Percentiles rank a stretch among this genome's conserved stretches.
Evolutionary conservation across 2,113 vertebrate species (phyloP).

Genomic region (Lasiurus cinereus): DNA sequence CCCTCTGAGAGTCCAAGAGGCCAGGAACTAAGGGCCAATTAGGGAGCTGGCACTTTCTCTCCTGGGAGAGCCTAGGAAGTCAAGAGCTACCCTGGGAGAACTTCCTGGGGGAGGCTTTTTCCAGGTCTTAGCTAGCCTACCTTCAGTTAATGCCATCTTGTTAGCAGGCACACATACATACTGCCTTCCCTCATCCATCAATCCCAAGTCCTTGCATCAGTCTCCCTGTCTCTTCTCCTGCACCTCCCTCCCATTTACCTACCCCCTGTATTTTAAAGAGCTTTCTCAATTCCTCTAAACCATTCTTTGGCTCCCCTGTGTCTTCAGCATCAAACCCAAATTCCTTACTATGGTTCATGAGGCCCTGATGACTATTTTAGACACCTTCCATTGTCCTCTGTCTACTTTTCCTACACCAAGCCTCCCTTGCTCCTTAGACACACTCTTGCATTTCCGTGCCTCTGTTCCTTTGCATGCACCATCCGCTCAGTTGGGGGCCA

Average conservation of each 20-base stretch:
- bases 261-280: not conserved
- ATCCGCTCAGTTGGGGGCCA: not conserved
- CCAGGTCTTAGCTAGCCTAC: not conserved
- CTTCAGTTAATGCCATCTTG: not conserved
- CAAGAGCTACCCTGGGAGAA: not conserved
- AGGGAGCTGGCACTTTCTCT: not conserved
- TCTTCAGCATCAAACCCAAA: not conserved
- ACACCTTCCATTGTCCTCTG: not conserved
- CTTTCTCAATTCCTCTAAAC: not conserved
- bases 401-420: not conserved
- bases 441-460: not conserved
- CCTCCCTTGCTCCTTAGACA: not conserved
- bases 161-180: not conserved
- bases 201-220: not conserved
- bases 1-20: not conserved
- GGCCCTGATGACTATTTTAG: not conserved
- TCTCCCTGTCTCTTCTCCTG: not conserved
- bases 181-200: not conserved
- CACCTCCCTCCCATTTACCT: too few relatives aligned
- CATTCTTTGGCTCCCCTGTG: not conserved
- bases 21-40: not conserved
- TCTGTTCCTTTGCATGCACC: not conserved
- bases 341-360: not conserved
- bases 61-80: not conserved
- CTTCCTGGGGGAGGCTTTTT: slow-evolving; percentile 2